Evolutionary conservation across 2,888 invertebrate species (phyloP).

Genomic region (Limnephilus marmoratus): DNA sequence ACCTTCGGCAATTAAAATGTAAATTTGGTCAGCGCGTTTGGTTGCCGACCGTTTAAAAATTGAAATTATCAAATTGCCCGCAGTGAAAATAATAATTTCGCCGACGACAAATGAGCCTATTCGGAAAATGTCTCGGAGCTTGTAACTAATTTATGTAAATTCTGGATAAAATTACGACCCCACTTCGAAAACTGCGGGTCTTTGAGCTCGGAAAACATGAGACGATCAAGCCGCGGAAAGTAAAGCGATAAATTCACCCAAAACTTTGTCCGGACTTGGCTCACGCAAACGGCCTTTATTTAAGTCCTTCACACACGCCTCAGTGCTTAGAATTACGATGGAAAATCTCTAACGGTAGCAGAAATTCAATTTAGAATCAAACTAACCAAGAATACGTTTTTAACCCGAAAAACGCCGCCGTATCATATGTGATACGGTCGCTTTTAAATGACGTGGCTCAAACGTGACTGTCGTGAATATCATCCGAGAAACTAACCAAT

Average conservation of each 20-base stretch:
- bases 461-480: too few relatives aligned
- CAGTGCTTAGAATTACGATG: slow-evolving; percentile 46
- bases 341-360: slow-evolving; percentile 20
- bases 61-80: slow-evolving; percentile 36
- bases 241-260: slow-evolving; percentile 54
- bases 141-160: slow-evolving; percentile 45
- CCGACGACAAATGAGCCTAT: slow-evolving; percentile 32
- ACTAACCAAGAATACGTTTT: background rate
- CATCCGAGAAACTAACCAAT: background rate
- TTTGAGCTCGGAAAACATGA: slow-evolving; percentile 34
- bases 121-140: slow-evolving; percentile 44
- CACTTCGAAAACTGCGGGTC: slow-evolving; percentile 17
- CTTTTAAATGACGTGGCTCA: too few relatives aligned
- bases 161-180: slow-evolving; percentile 34
- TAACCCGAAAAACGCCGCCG: background rate
- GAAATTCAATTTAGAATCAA: slow-evolving; percentile 41
- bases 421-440: background rate
- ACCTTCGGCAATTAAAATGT: slow-evolving; percentile 35
- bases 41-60: slow-evolving; percentile 29
- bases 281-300: slow-evolving; percentile 52
- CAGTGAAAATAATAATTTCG: slow-evolving; percentile 32
- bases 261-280: slow-evolving; percentile 45
- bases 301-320: slow-evolving; percentile 54
- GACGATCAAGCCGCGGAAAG: slow-evolving; percentile 27
- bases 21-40: slow-evolving; percentile 30